phyloP scores from a whole-genome alignment of 2,888 invertebrate species.

The Erannis defoliaria region DNA sequence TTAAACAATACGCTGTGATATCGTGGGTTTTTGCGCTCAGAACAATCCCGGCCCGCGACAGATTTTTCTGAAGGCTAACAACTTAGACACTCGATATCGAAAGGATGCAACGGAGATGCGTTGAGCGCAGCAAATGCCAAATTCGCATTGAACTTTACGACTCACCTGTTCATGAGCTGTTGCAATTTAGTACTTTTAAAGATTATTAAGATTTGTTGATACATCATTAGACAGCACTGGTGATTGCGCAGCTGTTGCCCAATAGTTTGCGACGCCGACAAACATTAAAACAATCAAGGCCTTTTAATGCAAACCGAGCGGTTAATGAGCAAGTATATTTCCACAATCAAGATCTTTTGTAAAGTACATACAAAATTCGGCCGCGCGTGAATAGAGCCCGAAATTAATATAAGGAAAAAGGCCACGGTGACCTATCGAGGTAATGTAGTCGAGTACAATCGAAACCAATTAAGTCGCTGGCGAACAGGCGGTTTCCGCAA shows the following conservation, averaged over 20 bases:
- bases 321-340: slow-evolving; percentile 56
- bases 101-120: slow-evolving; percentile 70
- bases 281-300: slow-evolving; percentile 65
- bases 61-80: slow-evolving; percentile 77
- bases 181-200: slow-evolving; percentile 44
- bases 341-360: slow-evolving; percentile 38
- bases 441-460: slow-evolving; percentile 56
- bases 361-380: slow-evolving; percentile 32
- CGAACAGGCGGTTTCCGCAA: slow-evolving; percentile 40
- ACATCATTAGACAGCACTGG: slow-evolving; percentile 52
- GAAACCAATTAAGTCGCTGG: slow-evolving; percentile 65
- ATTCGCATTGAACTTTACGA: slow-evolving; percentile 68
- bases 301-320: slow-evolving; percentile 59
- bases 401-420: slow-evolving; percentile 50
- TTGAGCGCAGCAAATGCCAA: slow-evolving; percentile 76
- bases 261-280: slow-evolving; percentile 53
- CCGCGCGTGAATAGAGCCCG: slow-evolving; percentile 18
- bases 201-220: slow-evolving; percentile 35
- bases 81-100: slow-evolving; percentile 61
- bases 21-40: slow-evolving; percentile 36
- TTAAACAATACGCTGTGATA: slow-evolving; percentile 54
- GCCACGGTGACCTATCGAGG: slow-evolving; percentile 60
- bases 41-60: slow-evolving; percentile 63
- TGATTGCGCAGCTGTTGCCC: slow-evolving; percentile 64
- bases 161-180: slow-evolving; percentile 48